Evolutionary conservation across 2,888 invertebrate species (phyloP), one percentile per base, ranked within the genome.

Genomic region (Hydroisotoma schaefferi): DNA sequence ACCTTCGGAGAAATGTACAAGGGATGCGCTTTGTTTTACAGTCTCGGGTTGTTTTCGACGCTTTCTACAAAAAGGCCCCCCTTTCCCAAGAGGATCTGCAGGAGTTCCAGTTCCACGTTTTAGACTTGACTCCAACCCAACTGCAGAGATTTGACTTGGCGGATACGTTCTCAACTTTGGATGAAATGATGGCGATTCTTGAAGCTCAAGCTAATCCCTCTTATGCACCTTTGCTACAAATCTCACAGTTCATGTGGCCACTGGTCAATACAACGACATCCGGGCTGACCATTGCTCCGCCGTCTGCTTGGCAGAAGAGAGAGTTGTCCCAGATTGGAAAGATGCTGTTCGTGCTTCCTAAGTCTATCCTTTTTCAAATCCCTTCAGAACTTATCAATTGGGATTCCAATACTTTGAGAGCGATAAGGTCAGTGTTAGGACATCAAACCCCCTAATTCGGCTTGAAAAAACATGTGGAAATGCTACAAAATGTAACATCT

Each of bases 201-300:
- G 67, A 67, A 8, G 25, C 49, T 27, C 58, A 65, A 44, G 20
- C 26, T 2, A 28, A 53, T 1, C 58, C 57, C 10, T 46, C 64
- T 0, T 65, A 67, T 27, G 55, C 67, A n/a, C 60, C 60, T 23
- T 25, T 67, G 12, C 57, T 67, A 3, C 67, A 67, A 58, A 67
- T 67, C 10, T 67, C 64, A 1, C 62, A 67, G 26, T 67, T 55
- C 44, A 65, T 67, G 60, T 67, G 67, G 64, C 67, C 67, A 18
- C 52, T 65, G 10, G 54, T 65, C 2, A 67, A 67, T 23, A 43
- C 54, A 2, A 57, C 57, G 8, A 18, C 40, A 33, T 18, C 38
- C 0, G 58, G 55, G 6, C 49, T 65, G 43, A 44, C n/a, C 20
- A 63, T 64, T 8, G 60, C 62, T 22, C 62, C 62, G 1, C 57